Percentiles rank a stretch among this genome's conserved stretches.
Conservation (phyloP, 1,140 invertebrate species). For the Dendrolimus punctatus region DNA sequence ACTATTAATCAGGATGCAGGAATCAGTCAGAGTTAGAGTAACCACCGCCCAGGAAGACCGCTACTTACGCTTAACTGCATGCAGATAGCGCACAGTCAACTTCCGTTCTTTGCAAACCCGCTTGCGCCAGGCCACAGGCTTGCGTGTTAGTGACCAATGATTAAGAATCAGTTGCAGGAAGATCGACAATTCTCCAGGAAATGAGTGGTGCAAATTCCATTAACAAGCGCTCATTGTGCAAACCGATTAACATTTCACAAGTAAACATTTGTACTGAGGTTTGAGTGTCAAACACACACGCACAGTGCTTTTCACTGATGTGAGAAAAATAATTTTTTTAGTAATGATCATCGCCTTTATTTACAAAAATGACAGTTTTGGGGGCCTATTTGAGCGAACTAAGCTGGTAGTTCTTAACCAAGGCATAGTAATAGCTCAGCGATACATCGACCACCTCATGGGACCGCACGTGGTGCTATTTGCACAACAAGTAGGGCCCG, state of each 20-base stretch:
- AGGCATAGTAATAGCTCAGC: constrained; percentile 9
- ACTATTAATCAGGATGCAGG: no score
- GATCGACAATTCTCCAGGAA: no score
- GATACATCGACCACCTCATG: constrained; percentile 13
- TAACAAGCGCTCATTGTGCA: not conserved
- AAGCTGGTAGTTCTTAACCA: constrained; percentile 10
- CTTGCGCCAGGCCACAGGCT: constrained; percentile 1
- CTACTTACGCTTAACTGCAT: not conserved
- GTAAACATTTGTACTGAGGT: no score
- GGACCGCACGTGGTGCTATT: constrained; percentile 18
- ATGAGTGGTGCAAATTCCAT: not conserved
- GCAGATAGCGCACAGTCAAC: constrained; percentile 1
- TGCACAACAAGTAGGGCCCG: constrained; percentile 14
- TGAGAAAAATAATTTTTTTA: constrained; percentile 4
- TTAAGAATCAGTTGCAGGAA: constrained; percentile 6
- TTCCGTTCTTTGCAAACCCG: constrained; percentile 6
- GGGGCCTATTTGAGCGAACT: constrained; percentile 7
- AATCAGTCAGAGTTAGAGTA: no score
- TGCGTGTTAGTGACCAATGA: constrained; percentile 5
- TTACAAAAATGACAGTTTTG: constrained; percentile 3
- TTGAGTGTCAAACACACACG: no score
- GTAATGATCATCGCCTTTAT: constrained; percentile 3
- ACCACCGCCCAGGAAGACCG: no score
- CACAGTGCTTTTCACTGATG: no score
- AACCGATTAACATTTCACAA: constrained; percentile 4